These are phyloP conservation scores for Arge pagana DNA, from an alignment of 2,888 invertebrate genomes.

Conservation along the genomic window DNA sequence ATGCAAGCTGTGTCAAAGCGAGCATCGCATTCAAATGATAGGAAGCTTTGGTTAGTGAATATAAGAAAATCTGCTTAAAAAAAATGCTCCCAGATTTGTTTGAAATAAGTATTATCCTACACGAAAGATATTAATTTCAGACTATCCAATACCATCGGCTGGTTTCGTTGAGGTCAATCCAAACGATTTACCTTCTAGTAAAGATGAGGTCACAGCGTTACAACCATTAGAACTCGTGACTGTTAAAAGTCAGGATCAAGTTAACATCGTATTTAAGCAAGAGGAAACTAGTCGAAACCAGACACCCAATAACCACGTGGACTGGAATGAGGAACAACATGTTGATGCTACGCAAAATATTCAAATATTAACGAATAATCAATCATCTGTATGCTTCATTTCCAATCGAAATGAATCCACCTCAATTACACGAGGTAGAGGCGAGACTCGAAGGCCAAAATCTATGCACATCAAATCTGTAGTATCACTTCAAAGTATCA, in stretches of 20 bases:
- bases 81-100: background rate
- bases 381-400: background rate
- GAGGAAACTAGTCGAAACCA: slow-evolving; percentile 6
- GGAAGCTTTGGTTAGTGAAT: slow-evolving; percentile 32
- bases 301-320: background rate
- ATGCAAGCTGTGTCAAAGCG: slow-evolving; percentile 63
- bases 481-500: no score
- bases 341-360: background rate
- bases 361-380: background rate
- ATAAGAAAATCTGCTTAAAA: background rate
- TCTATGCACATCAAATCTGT: no score
- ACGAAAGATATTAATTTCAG: background rate
- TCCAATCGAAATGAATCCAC: background rate
- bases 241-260: slow-evolving; percentile 29
- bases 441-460: no score
- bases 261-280: background rate
- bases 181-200: slow-evolving; percentile 3
- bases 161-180: background rate
- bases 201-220: slow-evolving; percentile 30
- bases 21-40: slow-evolving; percentile 26
- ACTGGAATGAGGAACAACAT: background rate
- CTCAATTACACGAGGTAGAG: no score
- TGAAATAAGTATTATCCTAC: no score
- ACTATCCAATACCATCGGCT: slow-evolving; percentile 11
- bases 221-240: slow-evolving; percentile 39